Conservation (phyloP, 2,113 vertebrate species). For the Eudyptes chrysolophus region DNA sequence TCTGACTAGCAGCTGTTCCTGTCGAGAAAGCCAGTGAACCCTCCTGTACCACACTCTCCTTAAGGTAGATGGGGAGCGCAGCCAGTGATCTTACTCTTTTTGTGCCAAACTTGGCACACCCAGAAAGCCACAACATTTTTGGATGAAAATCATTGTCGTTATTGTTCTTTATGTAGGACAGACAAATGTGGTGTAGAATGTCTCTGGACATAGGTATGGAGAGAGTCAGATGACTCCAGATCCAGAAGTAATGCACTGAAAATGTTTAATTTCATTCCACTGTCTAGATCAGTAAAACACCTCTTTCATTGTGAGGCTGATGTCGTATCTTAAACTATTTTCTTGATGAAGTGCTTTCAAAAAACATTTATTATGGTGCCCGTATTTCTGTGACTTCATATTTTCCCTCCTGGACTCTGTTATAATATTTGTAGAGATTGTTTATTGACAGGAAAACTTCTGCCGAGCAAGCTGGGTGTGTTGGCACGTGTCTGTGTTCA, state of each 20-base stretch:
- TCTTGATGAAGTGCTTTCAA: constrained; percentile 62
- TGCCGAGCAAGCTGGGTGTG: neutral
- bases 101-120: neutral
- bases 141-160: neutral
- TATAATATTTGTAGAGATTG: constrained; percentile 20
- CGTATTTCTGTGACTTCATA: neutral
- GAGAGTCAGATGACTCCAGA: neutral
- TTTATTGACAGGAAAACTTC: constrained; percentile 17
- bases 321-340: constrained; percentile 47
- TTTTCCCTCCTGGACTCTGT: neutral
- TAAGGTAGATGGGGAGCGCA: neutral
- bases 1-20: neutral
- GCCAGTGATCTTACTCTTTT: neutral
- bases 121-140: neutral
- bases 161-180: neutral
- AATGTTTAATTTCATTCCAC: constrained; percentile 21
- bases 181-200: neutral
- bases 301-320: constrained; percentile 22
- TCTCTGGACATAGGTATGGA: neutral
- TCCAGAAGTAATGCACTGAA: neutral
- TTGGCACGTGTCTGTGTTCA: neutral
- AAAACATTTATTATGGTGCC: neutral
- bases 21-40: neutral
- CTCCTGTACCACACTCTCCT: neutral
- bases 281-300: constrained; percentile 44